Evolutionary conservation across 2,888 invertebrate species (phyloP).

Genomic region (Scrobipalpa atriplicella): DNA sequence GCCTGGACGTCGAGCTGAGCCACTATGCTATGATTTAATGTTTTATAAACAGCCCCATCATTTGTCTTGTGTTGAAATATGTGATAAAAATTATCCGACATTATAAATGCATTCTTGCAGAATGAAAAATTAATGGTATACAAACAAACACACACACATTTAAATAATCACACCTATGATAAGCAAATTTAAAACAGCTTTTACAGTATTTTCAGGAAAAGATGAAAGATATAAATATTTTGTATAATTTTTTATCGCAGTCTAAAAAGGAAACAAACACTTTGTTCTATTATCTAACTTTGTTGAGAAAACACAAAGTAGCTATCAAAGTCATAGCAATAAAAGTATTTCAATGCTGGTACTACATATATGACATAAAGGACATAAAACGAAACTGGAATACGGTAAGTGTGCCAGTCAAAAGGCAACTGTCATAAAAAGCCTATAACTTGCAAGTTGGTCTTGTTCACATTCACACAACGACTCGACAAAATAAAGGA

Average conservation of each 20-base stretch:
- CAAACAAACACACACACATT: too few relatives aligned
- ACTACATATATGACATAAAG: constrained; percentile 2
- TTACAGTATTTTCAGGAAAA: too few relatives aligned
- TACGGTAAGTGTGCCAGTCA: constrained; percentile 3
- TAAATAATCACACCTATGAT: too few relatives aligned
- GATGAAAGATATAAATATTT: too few relatives aligned
- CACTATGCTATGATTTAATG: constrained; percentile 4
- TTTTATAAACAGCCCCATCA: constrained; percentile 13
- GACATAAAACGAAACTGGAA: constrained; percentile 7
- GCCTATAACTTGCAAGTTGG: background rate
- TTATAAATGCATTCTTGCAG: background rate
- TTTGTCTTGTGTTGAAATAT: constrained; percentile 15
- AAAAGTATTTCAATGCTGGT: constrained; percentile 5
- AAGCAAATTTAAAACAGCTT: too few relatives aligned
- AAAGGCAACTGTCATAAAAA: background rate
- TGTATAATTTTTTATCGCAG: too few relatives aligned
- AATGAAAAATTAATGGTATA: background rate
- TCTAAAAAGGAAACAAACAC: too few relatives aligned
- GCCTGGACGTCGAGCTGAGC: background rate
- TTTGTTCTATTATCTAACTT: background rate
- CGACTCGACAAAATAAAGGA: constrained; percentile 23
- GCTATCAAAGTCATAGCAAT: constrained; percentile 1
- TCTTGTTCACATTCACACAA: constrained; percentile 12
- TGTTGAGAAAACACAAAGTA: background rate
- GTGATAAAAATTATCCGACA: constrained; percentile 4